Base-by-base conservation (phyloP, 2,113 vertebrate species). In the Poeciliopsis occidentalis region DNA sequence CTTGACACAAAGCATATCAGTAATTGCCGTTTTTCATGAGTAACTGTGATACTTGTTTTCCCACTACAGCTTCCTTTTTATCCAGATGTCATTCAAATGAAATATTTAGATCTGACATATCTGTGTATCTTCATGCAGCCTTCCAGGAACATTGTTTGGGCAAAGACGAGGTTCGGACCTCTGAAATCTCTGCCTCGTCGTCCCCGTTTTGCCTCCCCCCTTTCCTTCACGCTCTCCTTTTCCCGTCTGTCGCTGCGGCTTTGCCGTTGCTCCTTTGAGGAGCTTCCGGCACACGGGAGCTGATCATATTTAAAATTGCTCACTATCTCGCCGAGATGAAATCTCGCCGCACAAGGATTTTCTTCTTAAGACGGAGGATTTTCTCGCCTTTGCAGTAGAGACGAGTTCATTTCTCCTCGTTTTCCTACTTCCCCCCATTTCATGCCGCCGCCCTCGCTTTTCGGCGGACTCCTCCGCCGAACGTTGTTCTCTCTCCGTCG, bases 221-320 rank as follows among this genome's bases (percentile, higher is more conserved):
- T 2, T 22, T 64, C 61, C 67, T 77, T 71, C 77, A 61, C 79
- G 41, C 29, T 65, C 19, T 73, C 27, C 41, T 60, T 79, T 68
- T 73, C 51, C 78, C 15, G 11, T 22, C 31, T 57, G 81, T 86
- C 88, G 70, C 91, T 87, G 85, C 76, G 73, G 87, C 32, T 76
- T 71, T 78, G 3, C 66, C 81, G 74, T 81, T 71, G 79, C 39
- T 17, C 67, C 70, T 57, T 76, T 39, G 61, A 69, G 63, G 63
- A 71, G 75, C 75, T 73, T 66, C 69, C 74, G 73, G 62, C 73
- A 17, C 65, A 77, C 39, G 24, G 51, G 30, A 31, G 67, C 61
- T 75, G 79, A 72, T 83, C 47, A 44, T 15, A 27, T 79, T 83
- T 68, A 72, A 80, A 85, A 85, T 72, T 8, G 77, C 80, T 81